A percentile compares a stretch with the other conserved stretches of the same genome.
These are phyloP conservation scores for Nymphalis io DNA, from an alignment of 1,140 invertebrate species.

Conservation along the genomic window DNA sequence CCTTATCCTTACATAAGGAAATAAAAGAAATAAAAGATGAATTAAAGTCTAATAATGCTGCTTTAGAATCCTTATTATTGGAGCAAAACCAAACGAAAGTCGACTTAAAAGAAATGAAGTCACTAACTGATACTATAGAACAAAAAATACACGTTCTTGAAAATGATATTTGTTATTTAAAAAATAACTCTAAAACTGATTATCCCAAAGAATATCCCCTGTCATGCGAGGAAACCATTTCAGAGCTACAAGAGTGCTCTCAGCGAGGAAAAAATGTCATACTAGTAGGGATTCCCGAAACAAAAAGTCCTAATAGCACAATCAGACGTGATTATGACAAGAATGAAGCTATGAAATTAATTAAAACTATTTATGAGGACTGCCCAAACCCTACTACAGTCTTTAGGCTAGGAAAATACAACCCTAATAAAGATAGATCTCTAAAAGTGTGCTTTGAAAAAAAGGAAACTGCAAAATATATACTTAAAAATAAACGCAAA, in stretches of 20 bases:
- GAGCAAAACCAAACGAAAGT: conserved; percentile 22
- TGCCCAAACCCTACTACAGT: conserved; percentile 29
- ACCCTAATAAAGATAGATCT: conserved; percentile 21
- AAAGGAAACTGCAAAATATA: conserved; percentile 14
- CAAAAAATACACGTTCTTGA: conserved; percentile 23
- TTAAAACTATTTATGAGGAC: conserved; percentile 15
- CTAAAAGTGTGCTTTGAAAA: conserved; percentile 31
- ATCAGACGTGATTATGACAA: conserved; percentile 16
- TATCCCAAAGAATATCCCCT: conserved; percentile 19
- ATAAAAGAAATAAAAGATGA: conserved; percentile 23
- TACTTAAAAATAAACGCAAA: conserved; percentile 29
- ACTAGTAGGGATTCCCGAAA: conserved; percentile 24
- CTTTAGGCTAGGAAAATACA: conserved; percentile 27
- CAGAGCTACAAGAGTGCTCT: conserved; percentile 18
- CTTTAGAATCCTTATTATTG: conserved; percentile 13
- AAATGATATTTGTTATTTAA: conserved; percentile 20
- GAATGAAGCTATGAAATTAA: conserved; percentile 8
- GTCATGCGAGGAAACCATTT: conserved; percentile 15
- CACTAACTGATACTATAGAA: conserved; percentile 15
- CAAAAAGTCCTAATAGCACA: neutral
- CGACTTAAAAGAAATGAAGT: conserved; percentile 8
- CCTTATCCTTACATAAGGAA: conserved; percentile 19
- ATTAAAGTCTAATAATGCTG: conserved; percentile 22
- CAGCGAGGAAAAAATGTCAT: conserved; percentile 31
- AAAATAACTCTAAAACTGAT: conserved; percentile 16